Evolutionary conservation across 2,888 invertebrate genomes (phyloP), one percentile per base, ranked within the genome.

Genomic region (Odontocolon sp.): DNA sequence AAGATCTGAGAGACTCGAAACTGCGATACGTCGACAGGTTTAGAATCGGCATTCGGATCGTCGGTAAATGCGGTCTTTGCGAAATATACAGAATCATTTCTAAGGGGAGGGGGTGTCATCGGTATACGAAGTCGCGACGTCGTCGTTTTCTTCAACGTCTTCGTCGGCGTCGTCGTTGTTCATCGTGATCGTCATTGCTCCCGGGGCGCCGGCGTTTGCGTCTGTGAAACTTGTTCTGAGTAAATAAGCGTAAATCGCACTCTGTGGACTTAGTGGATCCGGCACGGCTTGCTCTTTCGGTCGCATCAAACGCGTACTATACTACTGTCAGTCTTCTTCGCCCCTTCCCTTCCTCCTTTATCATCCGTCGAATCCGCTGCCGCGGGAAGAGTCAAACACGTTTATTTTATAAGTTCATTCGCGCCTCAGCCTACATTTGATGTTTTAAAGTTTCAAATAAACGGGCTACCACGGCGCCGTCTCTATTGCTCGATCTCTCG

Each of bases 161-260:
- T 59, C 47, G 42, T 40, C 40, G 23, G n/a, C 36, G 57, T 47
- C 68, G 64, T 68, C 70, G 54, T 57, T 57, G 42, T n/a, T 66
- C 73, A 47, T 64, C 67, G 70, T 33, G 79, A 77, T 79, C 70
- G 74, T 67, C 59, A 66, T 72, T 52, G 56, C 81, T 69, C 56
- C 47, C 36, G 64, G 79, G 83, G 82, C 83, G 83, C 82, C 83
- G 80, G 80, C 82, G 80, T 83, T 81, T 78, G 36, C 77, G 76
- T 59, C 79, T 80, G 8, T 40, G n/a, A 16, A n/a, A 14, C 11
- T 28, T 33, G 38, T 18, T 8, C 8, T 9, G 79, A 61, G 67
- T 84, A 85, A 85, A 85, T 86, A 86, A 70, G 76, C 82, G 82
- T 85, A 85, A 85, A 85, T 84, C 79, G 68, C 28, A 28, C 56